Evolutionary conservation across 2,113 vertebrate species (phyloP).

Genomic region (Herpailurus yagouaroundi): DNA sequence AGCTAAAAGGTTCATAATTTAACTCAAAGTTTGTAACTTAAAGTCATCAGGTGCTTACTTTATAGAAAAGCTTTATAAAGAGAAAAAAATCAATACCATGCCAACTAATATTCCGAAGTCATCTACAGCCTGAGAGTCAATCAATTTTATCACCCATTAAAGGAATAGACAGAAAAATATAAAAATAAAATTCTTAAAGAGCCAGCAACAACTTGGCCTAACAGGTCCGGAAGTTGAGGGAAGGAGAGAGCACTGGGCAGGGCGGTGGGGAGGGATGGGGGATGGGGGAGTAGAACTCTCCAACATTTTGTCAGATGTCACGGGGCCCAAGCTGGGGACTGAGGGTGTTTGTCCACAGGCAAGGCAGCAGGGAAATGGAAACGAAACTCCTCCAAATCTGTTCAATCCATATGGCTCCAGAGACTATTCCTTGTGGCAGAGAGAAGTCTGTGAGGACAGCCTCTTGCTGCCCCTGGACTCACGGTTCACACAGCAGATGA

Average conservation of each 20-base stretch:
- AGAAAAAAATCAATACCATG: constrained; percentile 76
- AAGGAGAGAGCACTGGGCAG: too few species aligned
- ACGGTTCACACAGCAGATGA: neutral
- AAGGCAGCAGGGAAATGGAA: neutral
- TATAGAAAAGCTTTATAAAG: constrained; percentile 68
- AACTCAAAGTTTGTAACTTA: constrained; percentile 85
- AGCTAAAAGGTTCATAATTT: constrained; percentile 88
- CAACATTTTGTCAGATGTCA: neutral
- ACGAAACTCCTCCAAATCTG: neutral
- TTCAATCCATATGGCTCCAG: neutral
- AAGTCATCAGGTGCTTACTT: constrained; percentile 76
- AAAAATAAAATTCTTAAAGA: constrained; percentile 19
- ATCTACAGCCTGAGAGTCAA: constrained; percentile 76
- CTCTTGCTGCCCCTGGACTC: neutral
- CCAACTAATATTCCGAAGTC: constrained; percentile 76
- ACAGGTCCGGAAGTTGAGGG: neutral
- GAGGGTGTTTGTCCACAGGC: constrained; percentile 5
- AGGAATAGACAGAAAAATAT: constrained; percentile 70
- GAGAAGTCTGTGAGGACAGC: neutral
- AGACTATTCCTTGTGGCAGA: neutral
- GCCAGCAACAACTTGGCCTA: constrained; percentile 58
- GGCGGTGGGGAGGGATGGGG: too few species aligned
- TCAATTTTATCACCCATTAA: constrained; percentile 85
- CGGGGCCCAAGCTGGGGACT: neutral
- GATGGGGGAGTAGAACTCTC: constrained; percentile 47